Conservation (phyloP, 2,797 vertebrate genomes). For the Trachurus trachurus region DNA sequence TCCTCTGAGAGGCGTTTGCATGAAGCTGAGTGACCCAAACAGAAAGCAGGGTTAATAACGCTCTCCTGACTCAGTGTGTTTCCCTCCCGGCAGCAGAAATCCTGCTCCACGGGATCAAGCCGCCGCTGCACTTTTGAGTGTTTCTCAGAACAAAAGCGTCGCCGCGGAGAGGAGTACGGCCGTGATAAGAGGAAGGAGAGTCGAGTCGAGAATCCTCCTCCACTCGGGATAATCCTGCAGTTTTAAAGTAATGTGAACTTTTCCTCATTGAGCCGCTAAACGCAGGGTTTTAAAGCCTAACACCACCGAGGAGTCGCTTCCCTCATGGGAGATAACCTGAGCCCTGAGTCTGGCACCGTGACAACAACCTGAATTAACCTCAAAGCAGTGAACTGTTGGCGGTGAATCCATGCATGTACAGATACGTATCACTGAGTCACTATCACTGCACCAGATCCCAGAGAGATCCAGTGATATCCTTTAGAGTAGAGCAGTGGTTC, state of each 20-base stretch:
- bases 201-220: not conserved
- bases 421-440: too few species aligned
- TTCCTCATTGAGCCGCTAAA: not conserved
- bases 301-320: not conserved
- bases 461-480: too few species aligned
- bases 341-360: too few species aligned
- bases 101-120: not conserved
- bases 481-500: too few species aligned
- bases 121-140: not conserved
- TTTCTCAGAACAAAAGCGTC: conserved; percentile 2
- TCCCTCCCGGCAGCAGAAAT: conserved; percentile 2
- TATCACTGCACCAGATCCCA: too few species aligned
- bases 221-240: not conserved
- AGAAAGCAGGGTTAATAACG: conserved; percentile 24
- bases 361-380: too few species aligned
- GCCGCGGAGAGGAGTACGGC: not conserved
- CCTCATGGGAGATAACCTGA: too few species aligned
- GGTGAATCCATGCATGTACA: too few species aligned
- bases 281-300: not conserved
- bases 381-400: too few species aligned
- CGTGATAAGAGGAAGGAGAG: not conserved
- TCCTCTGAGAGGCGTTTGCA: not conserved
- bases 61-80: not conserved
- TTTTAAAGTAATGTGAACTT: not conserved
- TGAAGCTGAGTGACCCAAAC: conserved; percentile 2